These are phyloP conservation scores for Pyrgilauda ruficollis DNA, from an alignment of 2,113 vertebrate species.

Conservation along the genomic window DNA sequence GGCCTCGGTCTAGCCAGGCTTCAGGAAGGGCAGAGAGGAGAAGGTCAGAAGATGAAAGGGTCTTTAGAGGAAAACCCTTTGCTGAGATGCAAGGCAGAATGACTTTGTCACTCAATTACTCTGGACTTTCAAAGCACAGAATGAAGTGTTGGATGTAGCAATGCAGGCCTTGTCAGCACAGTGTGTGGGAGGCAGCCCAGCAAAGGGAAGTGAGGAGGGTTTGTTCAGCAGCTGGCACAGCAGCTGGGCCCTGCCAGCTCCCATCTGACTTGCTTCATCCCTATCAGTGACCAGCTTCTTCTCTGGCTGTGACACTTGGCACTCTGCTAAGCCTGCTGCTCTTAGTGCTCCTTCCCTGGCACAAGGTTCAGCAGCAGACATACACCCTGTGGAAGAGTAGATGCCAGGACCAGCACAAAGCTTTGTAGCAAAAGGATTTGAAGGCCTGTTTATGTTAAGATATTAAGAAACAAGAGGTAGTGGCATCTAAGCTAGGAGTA, in stretches of 20 bases:
- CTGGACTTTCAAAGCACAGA: background rate
- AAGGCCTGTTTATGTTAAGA: background rate
- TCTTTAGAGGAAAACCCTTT: background rate
- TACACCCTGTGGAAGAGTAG: background rate
- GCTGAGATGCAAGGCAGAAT: background rate
- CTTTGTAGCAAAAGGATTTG: background rate
- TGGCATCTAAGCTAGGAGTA: background rate
- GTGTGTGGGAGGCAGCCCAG: background rate
- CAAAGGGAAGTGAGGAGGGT: background rate
- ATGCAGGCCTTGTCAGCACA: slow-evolving; percentile 14
- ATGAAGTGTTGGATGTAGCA: background rate
- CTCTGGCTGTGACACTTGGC: background rate
- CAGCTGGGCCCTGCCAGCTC: slow-evolving; percentile 22
- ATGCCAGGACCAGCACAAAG: background rate
- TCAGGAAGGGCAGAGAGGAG: slow-evolving; percentile 24
- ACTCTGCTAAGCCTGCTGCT: background rate
- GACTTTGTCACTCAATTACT: slow-evolving; percentile 49
- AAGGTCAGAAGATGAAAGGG: slow-evolving; percentile 43
- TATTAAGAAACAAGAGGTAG: background rate
- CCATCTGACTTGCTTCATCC: background rate
- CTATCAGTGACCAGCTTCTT: background rate
- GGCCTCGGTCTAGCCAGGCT: background rate
- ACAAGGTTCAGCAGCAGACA: background rate
- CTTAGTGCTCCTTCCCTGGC: background rate
- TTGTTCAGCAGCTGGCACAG: slow-evolving; percentile 34